Conservation (phyloP, 1,140 invertebrate species). For the Drosophila persimilis region DNA sequence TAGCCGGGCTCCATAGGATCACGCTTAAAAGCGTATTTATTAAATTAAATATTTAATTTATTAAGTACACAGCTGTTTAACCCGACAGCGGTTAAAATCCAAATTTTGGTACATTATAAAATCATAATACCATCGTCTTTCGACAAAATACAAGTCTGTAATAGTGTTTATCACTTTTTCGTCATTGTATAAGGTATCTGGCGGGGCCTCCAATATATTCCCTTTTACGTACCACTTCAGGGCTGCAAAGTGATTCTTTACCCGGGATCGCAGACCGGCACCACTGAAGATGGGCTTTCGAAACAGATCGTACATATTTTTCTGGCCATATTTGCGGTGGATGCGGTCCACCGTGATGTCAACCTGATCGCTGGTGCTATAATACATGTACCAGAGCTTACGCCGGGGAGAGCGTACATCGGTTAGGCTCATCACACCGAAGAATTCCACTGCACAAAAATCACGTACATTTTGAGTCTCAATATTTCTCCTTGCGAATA, state of each 20-base stretch:
- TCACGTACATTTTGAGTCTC: constrained; percentile 26
- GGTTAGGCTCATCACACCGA: constrained; percentile 51
- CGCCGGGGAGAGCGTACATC: constrained; percentile 44
- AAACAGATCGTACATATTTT: constrained; percentile 63
- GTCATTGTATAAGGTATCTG: constrained; percentile 47
- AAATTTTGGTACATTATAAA: background rate
- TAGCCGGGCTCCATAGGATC: no score
- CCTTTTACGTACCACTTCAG: constrained; percentile 63
- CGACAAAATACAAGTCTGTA: constrained; percentile 40
- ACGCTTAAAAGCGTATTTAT: no score
- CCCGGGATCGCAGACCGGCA: constrained; percentile 32
- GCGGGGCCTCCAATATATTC: constrained; percentile 56
- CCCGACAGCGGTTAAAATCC: no score
- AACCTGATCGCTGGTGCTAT: constrained; percentile 31
- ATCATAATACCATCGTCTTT: constrained; percentile 43
- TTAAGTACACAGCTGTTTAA: no score
- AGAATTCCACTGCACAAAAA: constrained; percentile 38
- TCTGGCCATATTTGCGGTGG: constrained; percentile 62
- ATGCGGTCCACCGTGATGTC: constrained; percentile 48
- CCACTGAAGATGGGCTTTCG: constrained; percentile 57
- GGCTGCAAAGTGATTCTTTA: constrained; percentile 50
- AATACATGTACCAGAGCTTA: constrained; percentile 66
- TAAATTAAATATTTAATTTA: no score
- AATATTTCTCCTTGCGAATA: constrained; percentile 3
- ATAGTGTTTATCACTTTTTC: constrained; percentile 47